Evolutionary conservation across 2,888 invertebrate species (phyloP), one percentile per base, ranked within the genome.

Genomic region (Hirudinaria manillensis): DNA sequence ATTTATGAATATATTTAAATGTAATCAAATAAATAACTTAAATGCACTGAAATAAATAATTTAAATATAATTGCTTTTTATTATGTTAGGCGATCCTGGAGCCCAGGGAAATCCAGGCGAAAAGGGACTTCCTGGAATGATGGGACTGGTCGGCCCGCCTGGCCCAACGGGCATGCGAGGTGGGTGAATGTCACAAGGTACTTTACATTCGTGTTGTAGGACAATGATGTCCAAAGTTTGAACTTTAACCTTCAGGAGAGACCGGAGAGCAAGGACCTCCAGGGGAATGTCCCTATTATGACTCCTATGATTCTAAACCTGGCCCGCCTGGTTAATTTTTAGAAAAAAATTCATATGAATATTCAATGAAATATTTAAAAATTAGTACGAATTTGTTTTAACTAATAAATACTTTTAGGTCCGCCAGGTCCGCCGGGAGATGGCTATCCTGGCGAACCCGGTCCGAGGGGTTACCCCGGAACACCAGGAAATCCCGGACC

Each of bases 351-450:
- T 61, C 7, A 24, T 19, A 27, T 1, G 13, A 61, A n/a, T 7
- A 61, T 2, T 7, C 13, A 61, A 61, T 21, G n/a, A 45, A 6
- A 45, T 45, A 45, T 45, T 45, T 45, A 45, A 10, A 45, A 45
- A 45, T 2, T 10, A 45, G 3, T 45, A 45, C n/a, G n/a, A n/a
- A 10, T 3, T 45, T 45, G 16, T 16, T 10, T 45, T 45, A 45
- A 45, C 45, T 38, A 38, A 24, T 91, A 91, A 81, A 93, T 93
- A 0, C 89, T 89, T 0, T 87, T 89, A 74, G 93, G 93, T 3
- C 89, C 89, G 0, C 87, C 89, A 78, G 93, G 93, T 66, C 81
- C 87, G 75, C 88, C 89, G 85, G 91, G 91, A 24, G 45, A 38
- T 61, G 75, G 75, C 6, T 4, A 4, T 24, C 66, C 67, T 24